phyloP scores from a whole-genome alignment of 2,797 vertebrate genomes.

The Coranthus polyacanthus region DNA sequence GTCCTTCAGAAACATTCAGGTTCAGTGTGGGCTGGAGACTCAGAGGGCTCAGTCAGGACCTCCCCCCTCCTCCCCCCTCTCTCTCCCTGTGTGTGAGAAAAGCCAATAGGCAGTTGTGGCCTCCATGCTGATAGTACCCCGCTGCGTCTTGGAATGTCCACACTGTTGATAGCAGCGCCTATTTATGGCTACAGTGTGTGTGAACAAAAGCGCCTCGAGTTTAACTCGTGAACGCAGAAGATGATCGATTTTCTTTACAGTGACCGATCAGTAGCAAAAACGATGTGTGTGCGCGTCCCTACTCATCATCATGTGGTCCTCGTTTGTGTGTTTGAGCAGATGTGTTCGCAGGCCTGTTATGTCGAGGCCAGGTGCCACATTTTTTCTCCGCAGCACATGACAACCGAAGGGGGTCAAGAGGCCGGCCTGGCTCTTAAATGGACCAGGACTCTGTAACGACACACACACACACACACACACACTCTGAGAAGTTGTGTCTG shows the following conservation, averaged over 20 bases:
- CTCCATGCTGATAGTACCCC: too few relatives aligned
- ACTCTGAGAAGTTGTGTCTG: background rate
- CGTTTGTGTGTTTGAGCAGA: constrained; percentile 26
- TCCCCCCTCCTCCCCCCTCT: background rate
- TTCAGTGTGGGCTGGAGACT: too few relatives aligned
- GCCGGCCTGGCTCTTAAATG: constrained; percentile 24
- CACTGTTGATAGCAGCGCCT: constrained; percentile 69
- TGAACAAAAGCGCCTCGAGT: constrained; percentile 68
- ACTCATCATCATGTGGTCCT: constrained; percentile 14
- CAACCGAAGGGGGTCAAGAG: constrained; percentile 47
- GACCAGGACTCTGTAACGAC: background rate
- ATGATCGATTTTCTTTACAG: background rate
- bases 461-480: constrained; percentile 12
- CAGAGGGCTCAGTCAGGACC: too few relatives aligned
- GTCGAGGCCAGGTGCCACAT: constrained; percentile 72
- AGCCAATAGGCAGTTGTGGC: too few relatives aligned
- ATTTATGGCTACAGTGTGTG: constrained; percentile 74
- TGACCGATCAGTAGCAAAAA: background rate
- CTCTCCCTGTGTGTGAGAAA: too few relatives aligned
- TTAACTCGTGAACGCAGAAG: constrained; percentile 27
- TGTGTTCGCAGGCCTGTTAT: constrained; percentile 59
- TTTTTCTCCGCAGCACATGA: constrained; percentile 64
- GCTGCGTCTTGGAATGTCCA: constrained; percentile 75
- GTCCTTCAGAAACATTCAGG: too few relatives aligned
- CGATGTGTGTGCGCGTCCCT: background rate